Conservation (phyloP, 2,888 invertebrate species). For the Oxycera nigricornis region DNA sequence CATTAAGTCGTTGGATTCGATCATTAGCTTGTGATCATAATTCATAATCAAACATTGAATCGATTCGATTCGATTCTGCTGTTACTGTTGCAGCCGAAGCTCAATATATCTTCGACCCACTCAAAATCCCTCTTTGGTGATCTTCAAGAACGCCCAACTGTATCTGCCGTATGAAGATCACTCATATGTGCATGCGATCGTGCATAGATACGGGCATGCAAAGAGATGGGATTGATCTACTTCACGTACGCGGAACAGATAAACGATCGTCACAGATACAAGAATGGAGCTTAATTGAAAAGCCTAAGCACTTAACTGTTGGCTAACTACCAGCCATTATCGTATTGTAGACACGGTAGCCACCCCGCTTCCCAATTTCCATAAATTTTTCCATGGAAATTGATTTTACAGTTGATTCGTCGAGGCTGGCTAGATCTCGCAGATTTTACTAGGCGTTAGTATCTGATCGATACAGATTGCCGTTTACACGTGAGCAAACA, state of each 20-base stretch:
- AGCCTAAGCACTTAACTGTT: not conserved
- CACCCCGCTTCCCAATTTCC: not conserved
- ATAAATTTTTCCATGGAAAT: not conserved
- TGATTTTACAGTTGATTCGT: not conserved
- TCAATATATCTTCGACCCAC: not conserved
- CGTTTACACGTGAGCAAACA: not conserved
- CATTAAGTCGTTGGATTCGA: not conserved
- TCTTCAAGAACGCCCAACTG: not conserved
- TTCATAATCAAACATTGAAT: not conserved
- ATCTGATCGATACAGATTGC: not conserved
- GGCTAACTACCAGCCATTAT: not conserved
- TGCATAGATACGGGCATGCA: not conserved
- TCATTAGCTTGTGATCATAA: not conserved
- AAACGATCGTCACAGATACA: conserved; percentile 7
- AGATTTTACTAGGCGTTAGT: not conserved
- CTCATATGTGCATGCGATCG: too few species aligned
- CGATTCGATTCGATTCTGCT: not conserved
- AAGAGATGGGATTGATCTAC: not conserved
- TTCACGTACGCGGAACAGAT: conserved; percentile 2
- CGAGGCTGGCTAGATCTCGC: not conserved
- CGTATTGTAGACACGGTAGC: not conserved
- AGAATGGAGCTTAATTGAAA: not conserved
- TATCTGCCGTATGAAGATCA: not conserved
- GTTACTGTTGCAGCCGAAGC: not conserved
- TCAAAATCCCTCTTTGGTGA: not conserved